phyloP scores from a whole-genome alignment of 2,113 vertebrate genomes.

The Syrrhaptes paradoxus region DNA sequence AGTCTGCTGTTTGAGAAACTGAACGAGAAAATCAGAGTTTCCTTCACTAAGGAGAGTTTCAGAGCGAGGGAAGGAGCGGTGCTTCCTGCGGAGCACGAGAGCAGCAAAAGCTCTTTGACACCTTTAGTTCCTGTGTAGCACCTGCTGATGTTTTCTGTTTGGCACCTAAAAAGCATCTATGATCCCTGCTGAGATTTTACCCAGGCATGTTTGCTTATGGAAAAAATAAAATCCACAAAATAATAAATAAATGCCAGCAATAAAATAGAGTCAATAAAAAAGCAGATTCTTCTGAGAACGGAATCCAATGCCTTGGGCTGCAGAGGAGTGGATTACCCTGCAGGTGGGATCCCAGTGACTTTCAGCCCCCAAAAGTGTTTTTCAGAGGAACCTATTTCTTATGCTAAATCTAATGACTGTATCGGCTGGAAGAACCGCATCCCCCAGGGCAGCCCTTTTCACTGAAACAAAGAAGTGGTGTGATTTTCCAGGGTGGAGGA shows the following conservation, averaged over 20 bases:
- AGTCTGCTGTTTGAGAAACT: not conserved
- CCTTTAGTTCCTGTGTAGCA: not conserved
- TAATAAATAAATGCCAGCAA: not conserved
- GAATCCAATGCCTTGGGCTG: not conserved
- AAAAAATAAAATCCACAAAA: not conserved
- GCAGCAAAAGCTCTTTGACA: not conserved
- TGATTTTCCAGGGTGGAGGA: not conserved
- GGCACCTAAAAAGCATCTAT: not conserved
- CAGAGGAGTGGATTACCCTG: not conserved
- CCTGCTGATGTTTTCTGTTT: not conserved
- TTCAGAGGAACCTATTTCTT: not conserved
- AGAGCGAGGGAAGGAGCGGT: not conserved
- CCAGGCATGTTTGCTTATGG: not conserved
- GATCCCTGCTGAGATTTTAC: not conserved
- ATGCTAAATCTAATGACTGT: not conserved
- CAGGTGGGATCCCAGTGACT: fast-evolving
- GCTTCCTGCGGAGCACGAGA: not conserved
- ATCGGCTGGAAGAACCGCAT: not conserved
- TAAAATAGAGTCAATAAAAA: not conserved
- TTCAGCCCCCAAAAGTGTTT: not conserved
- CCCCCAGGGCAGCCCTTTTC: not conserved
- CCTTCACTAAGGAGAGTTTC: not conserved
- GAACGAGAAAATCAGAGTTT: not conserved
- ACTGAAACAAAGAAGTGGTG: not conserved
- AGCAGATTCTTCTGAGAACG: not conserved